phyloP scores from a whole-genome alignment of 1,140 invertebrate genomes.

The Microvelia longipes region DNA sequence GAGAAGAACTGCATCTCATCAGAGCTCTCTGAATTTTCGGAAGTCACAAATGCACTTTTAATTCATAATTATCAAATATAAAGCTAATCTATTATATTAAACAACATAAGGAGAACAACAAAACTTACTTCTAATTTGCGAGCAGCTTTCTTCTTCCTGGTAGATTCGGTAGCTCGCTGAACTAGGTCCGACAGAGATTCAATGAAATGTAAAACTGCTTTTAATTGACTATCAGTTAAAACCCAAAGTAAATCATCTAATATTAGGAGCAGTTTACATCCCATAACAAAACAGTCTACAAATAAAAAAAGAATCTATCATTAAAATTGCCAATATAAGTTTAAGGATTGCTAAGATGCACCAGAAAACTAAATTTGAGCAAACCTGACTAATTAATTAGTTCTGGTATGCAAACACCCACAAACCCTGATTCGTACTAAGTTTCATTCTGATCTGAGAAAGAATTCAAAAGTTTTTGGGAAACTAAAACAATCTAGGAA shows the following conservation, averaged over 20 bases:
- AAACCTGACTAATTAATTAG: neutral
- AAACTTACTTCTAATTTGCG: conserved; percentile 63
- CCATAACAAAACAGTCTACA: conserved; percentile 82
- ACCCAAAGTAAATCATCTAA: conserved; percentile 97
- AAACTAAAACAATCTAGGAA: too few relatives aligned
- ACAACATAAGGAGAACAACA: neutral
- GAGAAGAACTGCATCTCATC: too few relatives aligned
- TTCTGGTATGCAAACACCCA: too few relatives aligned
- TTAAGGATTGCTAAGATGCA: too few relatives aligned
- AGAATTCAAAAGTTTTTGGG: too few relatives aligned
- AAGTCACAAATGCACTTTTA: too few relatives aligned
- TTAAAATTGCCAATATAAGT: conserved; percentile 4
- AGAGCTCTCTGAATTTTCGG: too few relatives aligned
- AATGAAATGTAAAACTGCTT: conserved; percentile 85
- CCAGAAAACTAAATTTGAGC: too few relatives aligned
- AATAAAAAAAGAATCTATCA: conserved; percentile 26
- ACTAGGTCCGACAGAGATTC: conserved; percentile 77
- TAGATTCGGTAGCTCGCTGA: conserved; percentile 62
- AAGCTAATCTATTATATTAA: neutral
- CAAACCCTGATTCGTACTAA: too few relatives aligned
- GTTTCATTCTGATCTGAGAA: too few relatives aligned
- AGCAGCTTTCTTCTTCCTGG: conserved; percentile 73
- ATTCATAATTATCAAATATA: neutral
- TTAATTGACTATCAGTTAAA: conserved; percentile 86
- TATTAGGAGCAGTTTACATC: conserved; percentile 79